Base-by-base conservation (phyloP, 2,888 invertebrate species). In the Pseudanteris insignis region DNA sequence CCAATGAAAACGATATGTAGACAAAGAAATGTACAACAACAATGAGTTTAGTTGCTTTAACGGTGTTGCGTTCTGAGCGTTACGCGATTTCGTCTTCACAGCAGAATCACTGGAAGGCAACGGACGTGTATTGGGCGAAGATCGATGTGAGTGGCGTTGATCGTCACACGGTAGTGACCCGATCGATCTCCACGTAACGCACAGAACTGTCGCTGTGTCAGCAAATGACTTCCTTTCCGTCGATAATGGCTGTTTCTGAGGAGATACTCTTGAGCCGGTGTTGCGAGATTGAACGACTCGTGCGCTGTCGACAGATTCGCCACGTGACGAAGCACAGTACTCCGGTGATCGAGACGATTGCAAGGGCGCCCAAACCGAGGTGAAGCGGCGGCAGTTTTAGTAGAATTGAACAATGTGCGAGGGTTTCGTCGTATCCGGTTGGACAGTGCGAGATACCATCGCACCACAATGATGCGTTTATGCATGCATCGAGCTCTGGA, bases 191-290 rank as follows among this genome's bases (percentile, higher is more conserved):
- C 79, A 92, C 91, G 82, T 92, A 93, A 79, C 92, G 90, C 84
- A 92, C 92, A 88, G 92, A 92, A 90, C 91, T 91, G 87, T 92
- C 92, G 89, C 89, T 91, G 86, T 91, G 92, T 93, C 93, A 93
- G 92, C 92, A 92, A 86, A 92, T 91, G 83, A 92, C 90, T 81
- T 91, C 92, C 81, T 92, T 92, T 73, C 91, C 91, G 72, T 91
- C 91, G 72, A 91, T 87, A 64, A 91, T 90, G 65, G 90, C 91
- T 66, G 91, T 91, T 81, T 92, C 92, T 15, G 89, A 89, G 54
- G 90, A 90, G 41, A 91, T 83, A 67, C 91, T 91, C 77, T 91
- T 91, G 60, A 91, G 85, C 2, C 91, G 85, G 67, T 90, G 90
- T 78, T 91, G 91, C 18, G 91, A 83, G 50, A 91, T 89, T 8